Base-by-base conservation (phyloP, 2,797 vertebrate species). In the Pangasius sanitwongsei region DNA sequence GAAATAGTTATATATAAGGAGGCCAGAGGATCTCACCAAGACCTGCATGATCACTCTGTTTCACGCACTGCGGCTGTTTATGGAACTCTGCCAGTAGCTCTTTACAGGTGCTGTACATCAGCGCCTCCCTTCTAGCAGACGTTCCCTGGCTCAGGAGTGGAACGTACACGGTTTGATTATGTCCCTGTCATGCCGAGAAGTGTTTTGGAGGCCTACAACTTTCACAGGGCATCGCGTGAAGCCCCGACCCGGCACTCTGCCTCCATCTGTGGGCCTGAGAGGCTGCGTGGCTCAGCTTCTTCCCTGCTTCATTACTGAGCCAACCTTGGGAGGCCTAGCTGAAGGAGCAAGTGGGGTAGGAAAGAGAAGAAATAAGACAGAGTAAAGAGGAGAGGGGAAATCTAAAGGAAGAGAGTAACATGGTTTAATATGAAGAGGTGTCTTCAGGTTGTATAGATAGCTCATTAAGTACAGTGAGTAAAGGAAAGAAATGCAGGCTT, bases 251-350 rank as follows among this genome's bases (percentile, higher is more conserved):
- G 70, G 74, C 57, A 59, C 85, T 80, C 86, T 44, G 67, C 69
- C 88, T 89, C 89, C 12, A 88, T 89, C 90, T 90, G 83, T 87
- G 72, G 77, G 82, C 2, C 74, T 87, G 82, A 91, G 89, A 87
- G 83, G 63, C 86, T 83, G 82, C 75, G 87, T 91, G 89, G 86
- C 89, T 90, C 91, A 80, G 88, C 84, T 90, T 81, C 87, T 88
- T 86, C 82, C 53, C 81, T 67, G 90, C 86, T 92, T 92, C 90
- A 90, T 92, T 92, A 91, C 69, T 28, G 31, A 81, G 87, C 65
- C 85, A 89, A 89, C 89, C 86, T 12, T 75, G 87, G 90, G 90
- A 91, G 37, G 28, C 65, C n/a, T 55, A 87, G 83, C 86, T 88
- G 74, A 85, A 78, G 44, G 83, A 90, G 87, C 12, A 28, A 84